These are phyloP conservation scores for Cydia pomonella DNA, from an alignment of 1,140 invertebrate species.

Conservation along the genomic window DNA sequence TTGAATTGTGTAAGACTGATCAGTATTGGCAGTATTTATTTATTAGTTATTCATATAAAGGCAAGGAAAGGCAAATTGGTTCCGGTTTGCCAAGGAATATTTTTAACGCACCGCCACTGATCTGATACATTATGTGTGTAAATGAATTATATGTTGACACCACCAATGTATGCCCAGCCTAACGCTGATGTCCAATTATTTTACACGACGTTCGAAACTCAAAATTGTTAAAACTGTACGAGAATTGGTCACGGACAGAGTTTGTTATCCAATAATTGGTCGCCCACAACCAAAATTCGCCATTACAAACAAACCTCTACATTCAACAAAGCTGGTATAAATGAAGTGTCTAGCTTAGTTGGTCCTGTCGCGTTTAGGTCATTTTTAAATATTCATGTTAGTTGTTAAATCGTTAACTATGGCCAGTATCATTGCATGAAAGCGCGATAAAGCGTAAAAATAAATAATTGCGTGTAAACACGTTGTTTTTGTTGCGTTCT, in stretches of 20 bases:
- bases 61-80: too few relatives aligned
- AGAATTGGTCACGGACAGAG: conserved; percentile 73
- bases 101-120: too few relatives aligned
- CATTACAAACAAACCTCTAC: conserved; percentile 44
- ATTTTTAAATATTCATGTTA: conserved; percentile 68
- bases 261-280: conserved; percentile 78
- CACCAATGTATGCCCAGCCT: conserved; percentile 51
- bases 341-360: conserved; percentile 40
- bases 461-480: conserved; percentile 62
- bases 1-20: too few relatives aligned
- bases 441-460: conserved; percentile 67
- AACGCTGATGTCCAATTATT: conserved; percentile 66
- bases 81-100: too few relatives aligned
- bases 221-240: conserved; percentile 79
- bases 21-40: too few relatives aligned
- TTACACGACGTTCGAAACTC: conserved; percentile 60
- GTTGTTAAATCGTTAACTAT: conserved; percentile 71
- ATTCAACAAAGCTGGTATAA: neutral
- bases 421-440: conserved; percentile 57
- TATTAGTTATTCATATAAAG: too few relatives aligned
- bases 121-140: too few relatives aligned
- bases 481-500: conserved; percentile 18
- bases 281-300: conserved; percentile 49
- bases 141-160: too few relatives aligned
- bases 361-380: conserved; percentile 50